Evolutionary conservation across 2,113 vertebrate genomes (phyloP).

Genomic region (Labeo catla): DNA sequence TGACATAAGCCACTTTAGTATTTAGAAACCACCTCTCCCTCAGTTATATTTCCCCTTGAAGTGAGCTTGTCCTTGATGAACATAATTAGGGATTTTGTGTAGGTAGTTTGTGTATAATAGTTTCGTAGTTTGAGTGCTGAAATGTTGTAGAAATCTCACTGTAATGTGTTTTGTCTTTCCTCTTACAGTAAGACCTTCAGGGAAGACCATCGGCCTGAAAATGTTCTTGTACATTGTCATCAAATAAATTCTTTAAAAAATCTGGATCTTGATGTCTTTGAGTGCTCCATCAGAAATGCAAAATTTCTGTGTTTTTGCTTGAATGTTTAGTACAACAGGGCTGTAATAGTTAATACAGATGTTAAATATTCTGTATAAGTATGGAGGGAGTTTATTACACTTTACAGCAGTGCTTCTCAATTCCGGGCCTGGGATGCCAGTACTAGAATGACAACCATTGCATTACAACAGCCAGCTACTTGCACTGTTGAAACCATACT

Average conservation of each 20-base stretch:
- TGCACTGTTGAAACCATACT: too few relatives aligned
- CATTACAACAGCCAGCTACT: too few relatives aligned
- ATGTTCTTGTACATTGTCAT: conserved; percentile 80
- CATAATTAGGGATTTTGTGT: background rate
- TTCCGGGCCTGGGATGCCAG: too few relatives aligned
- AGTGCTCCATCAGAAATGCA: background rate
- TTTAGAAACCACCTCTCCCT: background rate
- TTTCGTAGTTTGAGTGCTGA: background rate
- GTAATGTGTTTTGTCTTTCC: conserved; percentile 49
- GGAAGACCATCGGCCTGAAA: conserved; percentile 69
- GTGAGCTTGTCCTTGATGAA: background rate
- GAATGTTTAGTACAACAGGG: background rate
- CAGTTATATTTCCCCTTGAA: background rate
- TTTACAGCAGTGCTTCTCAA: background rate
- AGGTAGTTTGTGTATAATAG: background rate
- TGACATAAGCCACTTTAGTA: conserved; percentile 17
- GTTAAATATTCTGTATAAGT: background rate
- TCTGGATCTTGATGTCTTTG: conserved; percentile 24
- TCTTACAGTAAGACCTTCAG: conserved; percentile 73
- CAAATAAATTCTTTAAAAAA: conserved; percentile 75
- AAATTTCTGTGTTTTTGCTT: background rate
- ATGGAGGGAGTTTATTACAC: background rate
- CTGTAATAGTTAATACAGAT: background rate
- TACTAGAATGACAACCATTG: too few relatives aligned
- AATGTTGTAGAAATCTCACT: background rate